These are phyloP conservation scores for Chymomyza fuscimana DNA, from an alignment of 2,888 invertebrate genomes.

Conservation along the genomic window DNA sequence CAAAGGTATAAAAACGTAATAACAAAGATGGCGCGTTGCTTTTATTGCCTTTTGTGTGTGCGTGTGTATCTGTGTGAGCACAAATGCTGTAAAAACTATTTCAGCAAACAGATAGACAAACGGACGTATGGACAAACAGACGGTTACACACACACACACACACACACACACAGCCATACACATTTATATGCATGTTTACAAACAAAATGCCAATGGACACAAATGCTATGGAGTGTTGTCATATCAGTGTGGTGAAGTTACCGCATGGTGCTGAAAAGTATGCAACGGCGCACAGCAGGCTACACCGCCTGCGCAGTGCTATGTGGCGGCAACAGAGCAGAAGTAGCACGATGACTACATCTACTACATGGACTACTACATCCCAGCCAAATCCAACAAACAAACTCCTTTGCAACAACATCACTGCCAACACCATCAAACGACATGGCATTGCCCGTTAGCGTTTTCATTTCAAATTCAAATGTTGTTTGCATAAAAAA, in stretches of 20 bases:
- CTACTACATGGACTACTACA: too few relatives aligned
- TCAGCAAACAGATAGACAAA: slow-evolving; percentile 28
- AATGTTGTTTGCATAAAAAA: slow-evolving; percentile 72
- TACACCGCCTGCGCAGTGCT: slow-evolving; percentile 26
- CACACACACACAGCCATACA: not conserved
- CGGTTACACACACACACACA: not conserved
- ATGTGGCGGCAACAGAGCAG: slow-evolving; percentile 7
- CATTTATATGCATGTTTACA: slow-evolving; percentile 49
- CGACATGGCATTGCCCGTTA: slow-evolving; percentile 40
- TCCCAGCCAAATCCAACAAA: not conserved
- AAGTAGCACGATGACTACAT: not conserved
- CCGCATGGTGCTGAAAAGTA: slow-evolving; percentile 62
- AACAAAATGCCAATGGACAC: slow-evolving; percentile 71
- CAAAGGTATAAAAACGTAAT: slow-evolving; percentile 60
- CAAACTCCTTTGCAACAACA: not conserved
- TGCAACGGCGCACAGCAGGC: slow-evolving; percentile 40
- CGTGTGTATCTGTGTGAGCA: slow-evolving; percentile 30
- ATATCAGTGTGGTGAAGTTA: slow-evolving; percentile 61
- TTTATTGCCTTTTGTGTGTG: slow-evolving; percentile 62
- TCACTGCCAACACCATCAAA: not conserved
- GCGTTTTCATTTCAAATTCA: slow-evolving; percentile 71
- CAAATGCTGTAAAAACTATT: slow-evolving; percentile 63
- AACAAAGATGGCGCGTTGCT: slow-evolving; percentile 67
- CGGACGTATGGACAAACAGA: not conserved
- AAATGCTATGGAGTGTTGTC: slow-evolving; percentile 49